Conservation (phyloP, 2,888 invertebrate genomes). For the Acrobeloides nanus region DNA sequence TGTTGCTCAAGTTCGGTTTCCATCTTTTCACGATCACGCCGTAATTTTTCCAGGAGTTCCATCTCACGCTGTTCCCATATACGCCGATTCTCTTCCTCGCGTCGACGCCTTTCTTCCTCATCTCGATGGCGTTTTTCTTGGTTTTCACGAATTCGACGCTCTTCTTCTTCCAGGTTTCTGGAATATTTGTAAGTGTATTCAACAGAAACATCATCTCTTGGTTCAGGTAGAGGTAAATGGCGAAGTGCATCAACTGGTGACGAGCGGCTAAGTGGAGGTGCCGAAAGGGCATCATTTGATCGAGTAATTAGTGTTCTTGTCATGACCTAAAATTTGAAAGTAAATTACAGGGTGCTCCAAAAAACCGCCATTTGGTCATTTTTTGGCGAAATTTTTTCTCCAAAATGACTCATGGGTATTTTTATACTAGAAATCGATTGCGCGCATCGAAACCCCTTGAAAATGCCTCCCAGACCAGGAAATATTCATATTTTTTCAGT, state of each 20-base stretch:
- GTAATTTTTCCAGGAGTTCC: constrained; percentile 38
- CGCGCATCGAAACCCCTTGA: too few relatives aligned
- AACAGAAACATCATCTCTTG: constrained; percentile 28
- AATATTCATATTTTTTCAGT: too few relatives aligned
- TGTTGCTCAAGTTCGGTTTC: constrained; percentile 36
- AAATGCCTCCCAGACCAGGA: too few relatives aligned
- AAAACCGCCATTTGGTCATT: too few relatives aligned
- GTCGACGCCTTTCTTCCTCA: constrained; percentile 40
- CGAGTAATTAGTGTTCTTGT: constrained; percentile 51
- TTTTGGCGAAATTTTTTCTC: too few relatives aligned
- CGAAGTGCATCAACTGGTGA: constrained; percentile 26
- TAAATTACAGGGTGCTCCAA: too few relatives aligned
- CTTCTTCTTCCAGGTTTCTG: constrained; percentile 48
- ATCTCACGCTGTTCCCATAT: constrained; percentile 33
- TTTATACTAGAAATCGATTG: too few relatives aligned
- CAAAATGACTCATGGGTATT: too few relatives aligned
- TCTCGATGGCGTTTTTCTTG: constrained; percentile 36
- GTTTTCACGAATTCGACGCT: constrained; percentile 42
- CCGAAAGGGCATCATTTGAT: constrained; percentile 47
- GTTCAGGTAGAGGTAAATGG: constrained; percentile 13
- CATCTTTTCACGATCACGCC: constrained; percentile 34
- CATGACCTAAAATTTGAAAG: constrained; percentile 32
- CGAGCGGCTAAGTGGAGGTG: constrained; percentile 29
- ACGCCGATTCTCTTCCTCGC: constrained; percentile 38
- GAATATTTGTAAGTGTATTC: constrained; percentile 31